A percentile compares a stretch with the other conserved stretches of the same genome.
phyloP scores from a whole-genome alignment of 2,797 vertebrate genomes.

The Crocodylus rhombifer region DNA sequence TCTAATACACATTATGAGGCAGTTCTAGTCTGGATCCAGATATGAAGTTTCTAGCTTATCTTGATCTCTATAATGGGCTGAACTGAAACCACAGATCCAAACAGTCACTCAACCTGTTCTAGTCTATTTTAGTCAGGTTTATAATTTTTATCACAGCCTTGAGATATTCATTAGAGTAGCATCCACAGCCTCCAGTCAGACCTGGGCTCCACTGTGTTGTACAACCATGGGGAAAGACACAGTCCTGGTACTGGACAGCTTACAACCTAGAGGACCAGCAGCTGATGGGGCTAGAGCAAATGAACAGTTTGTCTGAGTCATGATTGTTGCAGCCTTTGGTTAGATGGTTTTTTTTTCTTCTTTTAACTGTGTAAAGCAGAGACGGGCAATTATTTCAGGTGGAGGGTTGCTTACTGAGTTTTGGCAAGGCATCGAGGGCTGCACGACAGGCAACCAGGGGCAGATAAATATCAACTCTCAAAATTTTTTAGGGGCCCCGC shows the following conservation, averaged over 20 bases:
- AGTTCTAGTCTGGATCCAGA: background rate
- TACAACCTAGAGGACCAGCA: slow-evolving; percentile 46
- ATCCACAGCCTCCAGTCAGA: slow-evolving; percentile 62
- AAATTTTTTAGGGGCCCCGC: too few species aligned
- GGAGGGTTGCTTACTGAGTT: too few species aligned
- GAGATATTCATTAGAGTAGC: slow-evolving; percentile 14
- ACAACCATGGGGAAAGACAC: slow-evolving; percentile 72
- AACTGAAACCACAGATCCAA: background rate
- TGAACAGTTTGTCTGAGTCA: too few species aligned
- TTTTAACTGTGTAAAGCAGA: too few species aligned
- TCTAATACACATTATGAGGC: background rate
- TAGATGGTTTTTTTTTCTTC: too few species aligned
- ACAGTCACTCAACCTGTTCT: background rate
- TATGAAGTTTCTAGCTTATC: background rate
- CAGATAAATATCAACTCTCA: too few species aligned
- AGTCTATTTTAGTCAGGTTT: slow-evolving; percentile 12
- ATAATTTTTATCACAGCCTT: background rate
- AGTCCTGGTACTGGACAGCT: slow-evolving; percentile 53
- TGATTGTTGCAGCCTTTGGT: background rate
- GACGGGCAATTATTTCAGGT: too few species aligned
- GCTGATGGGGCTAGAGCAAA: slow-evolving; percentile 5
- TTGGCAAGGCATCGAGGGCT: too few species aligned
- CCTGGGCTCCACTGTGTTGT: slow-evolving; percentile 21
- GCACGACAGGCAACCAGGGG: too few species aligned
- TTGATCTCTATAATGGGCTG: background rate